Evolutionary conservation across 1,140 invertebrate species (phyloP), one percentile per base, ranked within the genome.

Genomic region (Zaprionus capensis): DNA sequence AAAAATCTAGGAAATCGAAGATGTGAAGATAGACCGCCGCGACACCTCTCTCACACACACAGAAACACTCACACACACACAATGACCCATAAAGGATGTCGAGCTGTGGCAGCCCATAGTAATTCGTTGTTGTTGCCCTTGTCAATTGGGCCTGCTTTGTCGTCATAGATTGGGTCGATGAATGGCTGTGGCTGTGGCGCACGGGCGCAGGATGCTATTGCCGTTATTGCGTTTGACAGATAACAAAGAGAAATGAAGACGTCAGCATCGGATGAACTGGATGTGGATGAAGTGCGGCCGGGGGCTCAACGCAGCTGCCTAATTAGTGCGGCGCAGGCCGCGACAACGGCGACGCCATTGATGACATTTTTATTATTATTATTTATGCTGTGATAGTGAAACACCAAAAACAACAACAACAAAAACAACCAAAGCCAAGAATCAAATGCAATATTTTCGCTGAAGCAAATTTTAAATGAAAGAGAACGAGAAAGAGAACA

Each of bases 371-470:
- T 67, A 59, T 85, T 81, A 83, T 85, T 79, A 67, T 71, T 88
- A 86, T 88, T 87, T 80, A 88, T 80, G 83, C 83, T 87, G 83
- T 87, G 83, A 87, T 87, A 87, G 83, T 87, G 83, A 88, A 87
- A 77, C 63, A 82, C 63, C 76, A 90, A 90, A 44, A 76, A 83
- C 61, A 71, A 82, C 55, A 71, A 82, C 55, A 78, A 76, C 31
- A 58, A 56, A 46, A 78, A 61, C 62, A 71, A 83, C 65, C 63
- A 78, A 70, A 34, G 74, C 55, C 55, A 72, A 34, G 69, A 87
- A 80, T 81, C 69, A 76, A 90, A 85, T 66, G 71, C 85, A 87
- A 84, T 84, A 87, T 84, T 90, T 78, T 84, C 71, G 81, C 58
- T 41, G 41, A 83, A 70, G 69, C 38, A 57, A 73, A 58, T 26